These are phyloP conservation scores for Palloptera scutellata DNA, from an alignment of 2,888 invertebrate genomes.

Conservation along the genomic window DNA sequence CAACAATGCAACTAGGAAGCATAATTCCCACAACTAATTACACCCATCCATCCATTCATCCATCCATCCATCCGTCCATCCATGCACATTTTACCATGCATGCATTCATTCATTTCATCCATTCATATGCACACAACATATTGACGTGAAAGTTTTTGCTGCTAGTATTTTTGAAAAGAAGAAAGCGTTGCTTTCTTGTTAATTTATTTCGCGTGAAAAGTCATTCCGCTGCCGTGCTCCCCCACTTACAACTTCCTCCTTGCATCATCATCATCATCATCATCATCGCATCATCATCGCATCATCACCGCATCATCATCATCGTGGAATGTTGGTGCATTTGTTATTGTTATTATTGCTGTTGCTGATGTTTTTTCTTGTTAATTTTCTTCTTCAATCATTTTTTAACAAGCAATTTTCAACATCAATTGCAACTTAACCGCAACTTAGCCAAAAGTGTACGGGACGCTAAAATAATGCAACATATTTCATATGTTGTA, in stretches of 20 bases:
- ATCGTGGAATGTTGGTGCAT: too few species aligned
- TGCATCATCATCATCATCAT: background rate
- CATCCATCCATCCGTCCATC: too few species aligned
- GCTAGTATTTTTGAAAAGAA: constrained; percentile 13
- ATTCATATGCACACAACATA: too few species aligned
- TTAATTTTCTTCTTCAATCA: constrained; percentile 24
- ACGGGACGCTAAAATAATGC: background rate
- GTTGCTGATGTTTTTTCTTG: constrained; percentile 15
- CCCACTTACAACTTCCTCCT: constrained; percentile 4
- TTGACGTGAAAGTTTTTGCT: too few species aligned
- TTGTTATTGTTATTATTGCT: background rate
- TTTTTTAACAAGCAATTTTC: constrained; percentile 27
- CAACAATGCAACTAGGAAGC: constrained; percentile 53
- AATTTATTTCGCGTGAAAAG: constrained; percentile 19
- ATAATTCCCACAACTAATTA: constrained; percentile 58
- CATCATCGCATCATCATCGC: background rate
- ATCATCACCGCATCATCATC: background rate
- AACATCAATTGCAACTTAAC: constrained; percentile 37
- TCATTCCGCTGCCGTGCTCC: constrained; percentile 13
- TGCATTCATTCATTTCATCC: too few species aligned
- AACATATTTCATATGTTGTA: constrained; percentile 3
- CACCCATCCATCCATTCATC: constrained; percentile 32
- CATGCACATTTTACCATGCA: too few species aligned
- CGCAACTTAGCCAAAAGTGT: constrained; percentile 31
- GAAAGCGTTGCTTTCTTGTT: constrained; percentile 33